A percentile compares a stretch with the other conserved stretches of the same genome.
phyloP scores from a whole-genome alignment of 1,140 invertebrate species.

The Zaprionus camerounensis region DNA sequence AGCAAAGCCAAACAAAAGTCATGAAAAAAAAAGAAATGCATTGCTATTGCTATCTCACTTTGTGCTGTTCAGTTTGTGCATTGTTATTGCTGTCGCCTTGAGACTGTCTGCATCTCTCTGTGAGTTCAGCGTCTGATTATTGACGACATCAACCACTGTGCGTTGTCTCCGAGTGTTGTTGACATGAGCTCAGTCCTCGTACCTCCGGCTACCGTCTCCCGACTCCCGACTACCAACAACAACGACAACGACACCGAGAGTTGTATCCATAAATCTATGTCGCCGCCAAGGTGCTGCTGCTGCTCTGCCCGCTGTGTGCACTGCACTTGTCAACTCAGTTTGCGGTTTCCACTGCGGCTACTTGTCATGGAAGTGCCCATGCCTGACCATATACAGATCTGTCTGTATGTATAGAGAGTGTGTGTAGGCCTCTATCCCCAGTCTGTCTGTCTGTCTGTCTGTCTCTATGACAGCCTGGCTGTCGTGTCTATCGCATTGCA shows the following conservation, averaged over 20 bases:
- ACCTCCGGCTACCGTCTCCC: neutral
- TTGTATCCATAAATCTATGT: constrained; percentile 69
- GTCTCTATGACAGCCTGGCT: neutral
- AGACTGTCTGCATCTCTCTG: constrained; percentile 58
- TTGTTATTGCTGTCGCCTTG: constrained; percentile 62
- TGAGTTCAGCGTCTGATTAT: constrained; percentile 79
- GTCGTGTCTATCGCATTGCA: constrained; percentile 31
- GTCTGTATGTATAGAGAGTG: too few species aligned
- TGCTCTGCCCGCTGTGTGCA: constrained; percentile 59
- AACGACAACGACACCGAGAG: constrained; percentile 5
- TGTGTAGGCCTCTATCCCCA: constrained; percentile 3
- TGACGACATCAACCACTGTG: constrained; percentile 66
- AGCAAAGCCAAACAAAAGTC: constrained; percentile 66
- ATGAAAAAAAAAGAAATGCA: constrained; percentile 66
- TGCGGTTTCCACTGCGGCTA: constrained; percentile 65
- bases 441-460: neutral
- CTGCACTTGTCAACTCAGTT: constrained; percentile 76
- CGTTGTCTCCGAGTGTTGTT: constrained; percentile 69
- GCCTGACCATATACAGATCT: constrained; percentile 33
- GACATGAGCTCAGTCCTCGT: constrained; percentile 51
- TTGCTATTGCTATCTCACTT: constrained; percentile 32
- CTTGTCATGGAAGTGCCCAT: constrained; percentile 55
- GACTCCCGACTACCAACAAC: neutral
- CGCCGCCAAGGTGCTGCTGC: constrained; percentile 56
- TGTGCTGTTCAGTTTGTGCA: neutral